Base-by-base conservation (phyloP, 2,113 vertebrate species). In the Pelecanus crispus region DNA sequence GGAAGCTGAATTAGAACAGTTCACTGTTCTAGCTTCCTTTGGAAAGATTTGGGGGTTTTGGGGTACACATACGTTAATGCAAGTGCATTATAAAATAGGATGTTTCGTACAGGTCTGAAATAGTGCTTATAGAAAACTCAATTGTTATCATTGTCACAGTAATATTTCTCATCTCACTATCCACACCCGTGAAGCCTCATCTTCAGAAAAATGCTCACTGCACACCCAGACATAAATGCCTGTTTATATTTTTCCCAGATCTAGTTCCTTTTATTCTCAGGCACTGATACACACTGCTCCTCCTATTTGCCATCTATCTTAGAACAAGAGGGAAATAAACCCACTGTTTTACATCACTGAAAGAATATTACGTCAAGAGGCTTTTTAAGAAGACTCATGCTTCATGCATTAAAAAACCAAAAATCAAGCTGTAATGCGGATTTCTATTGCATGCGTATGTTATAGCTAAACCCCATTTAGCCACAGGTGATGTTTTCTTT, bases 391-490 rank as follows among this genome's bases (percentile, higher is more conserved):
- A 29, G 11, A 82, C 22, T 96, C 94, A 95, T 95, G 95, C 95
- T 92, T 94, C 97, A 94, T 96, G 96, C 95, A 93, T 75, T 77
- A 40, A 66, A 81, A 63, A 49, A 83, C 78, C 66, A 52, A 66
- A 49, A 83, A 56, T 38, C 38, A 85, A 87, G 81, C 62, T 90
- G 36, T 53, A 82, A 81, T 63, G 68, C 47, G 91, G 68, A 59
- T 49, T 95, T 80, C 77, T 88, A 82, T 59, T 34, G 29, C 84
- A 96, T 88, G 90, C 86, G 0, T 70, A 58, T 21, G 36, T 29
- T 87, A 77, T 5, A 91, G 47, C 50, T 77, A 91, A 96, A 95
- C 75, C 90, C 91, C 95, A 95, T 88, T 88, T 88, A 97, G 94
- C 36, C 88, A 95, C 61, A 80, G 67, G 79, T 96, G 74, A 58